Evolutionary conservation across 2,113 vertebrate species (phyloP).

Genomic region (Prunella himalayana): DNA sequence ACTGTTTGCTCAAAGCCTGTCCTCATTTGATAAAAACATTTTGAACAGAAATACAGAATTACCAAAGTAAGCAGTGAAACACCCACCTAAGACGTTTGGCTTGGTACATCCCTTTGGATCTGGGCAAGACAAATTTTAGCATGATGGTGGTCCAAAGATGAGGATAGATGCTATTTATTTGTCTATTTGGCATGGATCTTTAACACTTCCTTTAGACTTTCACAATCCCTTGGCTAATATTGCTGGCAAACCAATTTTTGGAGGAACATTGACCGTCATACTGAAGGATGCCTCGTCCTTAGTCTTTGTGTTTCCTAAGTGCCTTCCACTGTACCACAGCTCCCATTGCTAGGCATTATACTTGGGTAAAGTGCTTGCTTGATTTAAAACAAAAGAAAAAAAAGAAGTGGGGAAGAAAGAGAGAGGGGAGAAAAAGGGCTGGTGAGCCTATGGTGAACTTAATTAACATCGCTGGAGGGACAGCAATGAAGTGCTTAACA

Average conservation of each 20-base stretch:
- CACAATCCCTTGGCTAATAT: neutral
- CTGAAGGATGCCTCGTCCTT: neutral
- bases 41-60: neutral
- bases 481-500: conserved; percentile 33
- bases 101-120: neutral
- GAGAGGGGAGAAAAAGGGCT: neutral
- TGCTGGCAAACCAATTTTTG: neutral
- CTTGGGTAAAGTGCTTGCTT: neutral
- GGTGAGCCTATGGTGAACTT: conserved; percentile 49
- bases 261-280: neutral
- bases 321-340: neutral
- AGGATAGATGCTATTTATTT: neutral
- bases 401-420: neutral
- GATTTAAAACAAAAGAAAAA: neutral
- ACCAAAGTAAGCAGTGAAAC: neutral
- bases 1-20: neutral
- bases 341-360: neutral
- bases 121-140: neutral
- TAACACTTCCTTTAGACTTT: neutral
- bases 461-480: conserved; percentile 47
- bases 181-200: neutral
- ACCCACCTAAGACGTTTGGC: neutral
- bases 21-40: neutral
- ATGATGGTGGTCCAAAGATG: neutral
- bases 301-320: neutral